Evolutionary conservation across 1,140 invertebrate species (phyloP), one percentile per base, ranked within the genome.

Genomic region (Hyles euphorbiae): DNA sequence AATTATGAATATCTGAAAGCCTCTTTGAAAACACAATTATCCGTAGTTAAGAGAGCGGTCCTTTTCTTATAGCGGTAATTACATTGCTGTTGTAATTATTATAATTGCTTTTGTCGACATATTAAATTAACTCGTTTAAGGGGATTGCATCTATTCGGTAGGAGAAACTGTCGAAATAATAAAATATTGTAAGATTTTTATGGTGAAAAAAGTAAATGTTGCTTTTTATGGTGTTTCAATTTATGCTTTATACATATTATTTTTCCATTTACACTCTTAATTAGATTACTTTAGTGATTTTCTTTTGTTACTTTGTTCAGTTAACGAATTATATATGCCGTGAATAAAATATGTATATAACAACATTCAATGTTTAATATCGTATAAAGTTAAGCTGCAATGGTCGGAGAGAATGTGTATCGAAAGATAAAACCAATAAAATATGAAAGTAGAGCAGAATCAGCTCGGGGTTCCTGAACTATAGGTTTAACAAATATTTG

Each of bases 11-110:
- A 74, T 74, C 61, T 74, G 68, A 76, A 68, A 78, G 58, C 56
- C 68, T 70, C 76, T 81, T 85, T 81, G 76, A 75, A 81, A 81
- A 83, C 66, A 78, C 67, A 84, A 83, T 84, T 84, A 85, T 72
- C 67, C 65, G 56, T 83, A 77, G 70, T 81, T 77, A 80, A 70
- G 72, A 78, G 65, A 75, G 65, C 67, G 62, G 56, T 74, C 65
- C 67, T 74, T 83, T 72, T 81, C 70, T 81, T 80, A 69, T 74
- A 74, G 63, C 53, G 60, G 70, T 87, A 84, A 84, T 87, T 83
- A 87, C 63, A 71, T 70, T 60, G 78, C 72, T 68, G 69, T 62
- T 58, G 76, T 87, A 83, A 87, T 87, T 87, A 87, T 84, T 69
- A 76, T 87, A 87, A 87, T 87, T 83, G 81, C 76, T 72, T 76